Evolutionary conservation across 2,797 vertebrate genomes (phyloP), one percentile per base, ranked within the genome.

Genomic region (Muraenolepis orangiensis): DNA sequence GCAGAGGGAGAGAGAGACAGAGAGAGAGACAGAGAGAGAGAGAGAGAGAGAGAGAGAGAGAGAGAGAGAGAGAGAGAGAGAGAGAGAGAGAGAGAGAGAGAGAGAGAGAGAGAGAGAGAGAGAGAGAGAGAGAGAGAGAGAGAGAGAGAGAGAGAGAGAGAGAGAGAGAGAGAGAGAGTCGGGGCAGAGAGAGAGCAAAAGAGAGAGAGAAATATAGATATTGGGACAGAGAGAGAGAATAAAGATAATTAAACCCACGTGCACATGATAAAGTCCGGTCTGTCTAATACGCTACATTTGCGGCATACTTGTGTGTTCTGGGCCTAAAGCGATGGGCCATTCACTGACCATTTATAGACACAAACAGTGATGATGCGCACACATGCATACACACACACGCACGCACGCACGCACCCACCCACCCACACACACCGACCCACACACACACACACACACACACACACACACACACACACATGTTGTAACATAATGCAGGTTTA

Each of bases 1-100:
- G 73, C n/a, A 73, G 71, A 69, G 72, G 74, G 34, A 72, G 71
- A 81, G 23, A 71, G 23, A 1, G 46, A 51, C 78, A 83, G 38
- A n/a, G 51, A 51, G 16, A 51, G 42, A 51, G 16, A 51, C 16
- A 51, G 20, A n/a, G 51, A n/a, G 20, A 23, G 20, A 57, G 20
- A 57, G 51, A 57, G 0, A 23, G 7, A 57, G 32, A 34, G 3
- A 8, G 32, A 34, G 3, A 34, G 32, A 34, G 32, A 34, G 3
- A 34, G 3, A 8, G 32, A 13, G 40, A 13, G 11, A 14, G 40
- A 14, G 40, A 16, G 40, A 16, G 13, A 42, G 40, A 12, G 14
- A 12, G 42, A 7, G 18, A 1, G 18, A 51, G 42, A 1, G 42
- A 20, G 16, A 20, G 18, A 6, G 42, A 46, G 42, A 20, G 42